phyloP scores from a whole-genome alignment of 2,797 vertebrate genomes.

The Peromyscus eremicus region DNA sequence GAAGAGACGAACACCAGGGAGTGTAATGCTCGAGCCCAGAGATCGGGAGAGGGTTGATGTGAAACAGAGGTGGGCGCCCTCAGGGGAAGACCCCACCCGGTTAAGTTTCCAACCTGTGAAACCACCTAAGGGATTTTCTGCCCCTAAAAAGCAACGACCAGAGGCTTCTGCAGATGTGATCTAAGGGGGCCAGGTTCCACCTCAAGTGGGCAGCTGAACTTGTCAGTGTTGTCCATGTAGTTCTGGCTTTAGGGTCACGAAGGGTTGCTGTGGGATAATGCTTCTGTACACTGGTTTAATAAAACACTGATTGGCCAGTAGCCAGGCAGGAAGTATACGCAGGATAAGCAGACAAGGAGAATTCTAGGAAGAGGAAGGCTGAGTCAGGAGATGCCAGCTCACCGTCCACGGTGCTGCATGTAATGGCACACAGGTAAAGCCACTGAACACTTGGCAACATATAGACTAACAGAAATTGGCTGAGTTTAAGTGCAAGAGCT shows the following conservation, averaged over 20 bases:
- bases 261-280: neutral
- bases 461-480: no score
- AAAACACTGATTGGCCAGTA: no score
- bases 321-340: no score
- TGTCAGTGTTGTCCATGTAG: neutral
- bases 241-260: neutral
- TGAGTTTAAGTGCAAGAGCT: no score
- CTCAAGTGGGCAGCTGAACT: neutral
- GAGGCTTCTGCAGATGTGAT: neutral
- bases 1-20: neutral
- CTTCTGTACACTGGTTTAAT: no score
- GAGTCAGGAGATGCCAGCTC: no score
- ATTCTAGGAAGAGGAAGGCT: no score
- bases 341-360: no score
- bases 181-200: neutral
- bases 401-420: no score
- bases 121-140: neutral
- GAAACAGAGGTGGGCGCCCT: neutral
- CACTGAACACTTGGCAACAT: no score
- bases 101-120: neutral
- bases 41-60: neutral
- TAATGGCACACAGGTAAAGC: no score
- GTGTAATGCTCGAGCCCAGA: neutral
- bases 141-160: neutral
- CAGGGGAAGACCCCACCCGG: neutral